These are phyloP conservation scores for Glaucopsyche alexis DNA, from an alignment of 2,888 invertebrate genomes.

Conservation along the genomic window DNA sequence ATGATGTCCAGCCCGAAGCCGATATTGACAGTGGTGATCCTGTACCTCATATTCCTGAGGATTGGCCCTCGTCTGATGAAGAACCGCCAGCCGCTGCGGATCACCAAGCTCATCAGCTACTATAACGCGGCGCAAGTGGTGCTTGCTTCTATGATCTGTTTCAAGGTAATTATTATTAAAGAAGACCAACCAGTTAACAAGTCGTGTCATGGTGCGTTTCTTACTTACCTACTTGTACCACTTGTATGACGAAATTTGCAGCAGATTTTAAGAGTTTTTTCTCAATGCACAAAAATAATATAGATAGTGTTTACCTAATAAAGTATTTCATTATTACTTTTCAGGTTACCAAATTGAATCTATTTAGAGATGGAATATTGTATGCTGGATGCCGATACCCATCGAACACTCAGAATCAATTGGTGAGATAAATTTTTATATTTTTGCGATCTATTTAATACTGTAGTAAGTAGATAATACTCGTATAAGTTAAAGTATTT, in stretches of 20 bases:
- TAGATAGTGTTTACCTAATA: too few species aligned
- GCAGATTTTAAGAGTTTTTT: too few species aligned
- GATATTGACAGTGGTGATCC: conserved; percentile 81
- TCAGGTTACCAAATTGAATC: conserved; percentile 69
- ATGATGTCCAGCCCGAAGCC: conserved; percentile 88
- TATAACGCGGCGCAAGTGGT: conserved; percentile 94
- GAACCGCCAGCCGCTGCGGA: conserved; percentile 83
- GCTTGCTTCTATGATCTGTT: conserved; percentile 81
- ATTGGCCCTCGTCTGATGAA: conserved; percentile 88
- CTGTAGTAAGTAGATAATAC: too few species aligned
- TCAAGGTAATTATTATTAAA: conserved; percentile 57
- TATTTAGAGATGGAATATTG: conserved; percentile 67
- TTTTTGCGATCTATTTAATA: too few species aligned
- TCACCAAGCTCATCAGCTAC: conserved; percentile 85
- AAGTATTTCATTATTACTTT: conserved; percentile 39
- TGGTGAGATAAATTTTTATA: conserved; percentile 51
- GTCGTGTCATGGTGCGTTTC: too few species aligned
- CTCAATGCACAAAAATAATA: too few species aligned
- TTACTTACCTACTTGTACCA: too few species aligned
- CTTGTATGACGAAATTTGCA: too few species aligned
- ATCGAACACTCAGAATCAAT: conserved; percentile 63
- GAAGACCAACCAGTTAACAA: too few species aligned
- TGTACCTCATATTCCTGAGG: conserved; percentile 85
- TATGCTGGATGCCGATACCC: conserved; percentile 72
- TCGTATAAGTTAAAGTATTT: too few species aligned